These are phyloP conservation scores for Punctoribates punctum DNA, from an alignment of 2,888 invertebrate species.

Conservation along the genomic window DNA sequence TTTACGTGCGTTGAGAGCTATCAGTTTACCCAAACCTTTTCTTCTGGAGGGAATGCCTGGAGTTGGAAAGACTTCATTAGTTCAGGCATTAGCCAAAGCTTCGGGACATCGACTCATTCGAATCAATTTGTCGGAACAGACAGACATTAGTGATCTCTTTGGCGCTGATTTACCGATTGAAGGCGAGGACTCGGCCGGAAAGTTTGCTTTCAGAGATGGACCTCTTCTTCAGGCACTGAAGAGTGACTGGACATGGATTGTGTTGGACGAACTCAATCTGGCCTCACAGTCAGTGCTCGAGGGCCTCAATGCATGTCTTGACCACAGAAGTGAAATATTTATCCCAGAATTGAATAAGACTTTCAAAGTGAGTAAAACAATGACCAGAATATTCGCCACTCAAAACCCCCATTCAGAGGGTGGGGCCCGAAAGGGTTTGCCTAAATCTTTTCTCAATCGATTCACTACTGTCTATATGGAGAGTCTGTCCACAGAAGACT, in stretches of 20 bases:
- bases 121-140: slow-evolving; percentile 98
- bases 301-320: slow-evolving; percentile 95
- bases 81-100: slow-evolving; percentile 79
- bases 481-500: slow-evolving; percentile 63
- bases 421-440: slow-evolving; percentile 89
- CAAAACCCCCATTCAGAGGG: slow-evolving; percentile 97
- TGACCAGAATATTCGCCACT: slow-evolving; percentile 89
- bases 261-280: slow-evolving; percentile 94
- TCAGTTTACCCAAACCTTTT: slow-evolving; percentile 79
- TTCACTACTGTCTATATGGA: slow-evolving; percentile 72
- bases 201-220: slow-evolving; percentile 94
- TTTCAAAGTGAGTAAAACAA: slow-evolving; percentile 65
- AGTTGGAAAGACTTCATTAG: slow-evolving; percentile 94
- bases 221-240: slow-evolving; percentile 88
- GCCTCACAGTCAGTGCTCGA: slow-evolving; percentile 98
- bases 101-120: slow-evolving; percentile 79
- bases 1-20: slow-evolving; percentile 75
- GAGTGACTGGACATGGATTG: slow-evolving; percentile 76
- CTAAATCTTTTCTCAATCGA: slow-evolving; percentile 92
- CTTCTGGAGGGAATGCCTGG: slow-evolving; percentile 96
- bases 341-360: slow-evolving; percentile 88
- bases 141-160: slow-evolving; percentile 95
- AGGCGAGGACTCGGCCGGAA: slow-evolving; percentile 61
- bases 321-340: slow-evolving; percentile 92
- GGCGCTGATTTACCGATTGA: slow-evolving; percentile 95